Evolutionary conservation across 2,797 vertebrate species (phyloP).

Genomic region (Squalus acanthias): DNA sequence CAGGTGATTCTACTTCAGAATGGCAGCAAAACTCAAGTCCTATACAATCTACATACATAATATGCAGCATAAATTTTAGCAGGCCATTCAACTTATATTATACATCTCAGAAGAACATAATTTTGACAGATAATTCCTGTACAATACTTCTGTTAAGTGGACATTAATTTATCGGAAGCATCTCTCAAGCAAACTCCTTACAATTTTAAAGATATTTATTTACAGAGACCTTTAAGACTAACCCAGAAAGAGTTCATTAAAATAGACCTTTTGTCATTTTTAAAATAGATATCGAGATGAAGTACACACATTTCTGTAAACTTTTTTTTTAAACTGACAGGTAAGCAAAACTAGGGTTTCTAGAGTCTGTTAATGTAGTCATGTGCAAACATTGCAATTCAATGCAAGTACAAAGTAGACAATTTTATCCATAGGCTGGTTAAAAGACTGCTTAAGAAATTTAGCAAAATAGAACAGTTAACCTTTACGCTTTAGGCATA

Average conservation of each 20-base stretch:
- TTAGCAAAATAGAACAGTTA: constrained; percentile 36
- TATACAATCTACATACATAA: constrained; percentile 30
- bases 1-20: not conserved
- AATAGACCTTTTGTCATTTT: constrained; percentile 36
- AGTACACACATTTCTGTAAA: constrained; percentile 36
- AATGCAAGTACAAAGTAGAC: constrained; percentile 35
- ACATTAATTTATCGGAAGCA: constrained; percentile 27
- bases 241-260: constrained; percentile 31
- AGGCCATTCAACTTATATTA: constrained; percentile 24
- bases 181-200: constrained; percentile 32
- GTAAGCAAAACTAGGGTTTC: constrained; percentile 30
- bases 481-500: constrained; percentile 26
- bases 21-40: not conserved
- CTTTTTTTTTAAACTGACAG: constrained; percentile 27
- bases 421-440: constrained; percentile 28
- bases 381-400: constrained; percentile 37
- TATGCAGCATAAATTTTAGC: constrained; percentile 34
- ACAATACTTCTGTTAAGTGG: constrained; percentile 33
- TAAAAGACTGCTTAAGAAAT: constrained; percentile 36
- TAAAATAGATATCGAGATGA: constrained; percentile 37
- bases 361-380: constrained; percentile 31
- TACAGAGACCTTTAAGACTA: constrained; percentile 30
- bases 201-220: constrained; percentile 36
- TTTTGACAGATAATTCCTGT: constrained; percentile 20
- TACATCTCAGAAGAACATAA: constrained; percentile 25